Evolutionary conservation across 2,113 vertebrate species (phyloP).

Genomic region (Brienomyrus brachyistius): DNA sequence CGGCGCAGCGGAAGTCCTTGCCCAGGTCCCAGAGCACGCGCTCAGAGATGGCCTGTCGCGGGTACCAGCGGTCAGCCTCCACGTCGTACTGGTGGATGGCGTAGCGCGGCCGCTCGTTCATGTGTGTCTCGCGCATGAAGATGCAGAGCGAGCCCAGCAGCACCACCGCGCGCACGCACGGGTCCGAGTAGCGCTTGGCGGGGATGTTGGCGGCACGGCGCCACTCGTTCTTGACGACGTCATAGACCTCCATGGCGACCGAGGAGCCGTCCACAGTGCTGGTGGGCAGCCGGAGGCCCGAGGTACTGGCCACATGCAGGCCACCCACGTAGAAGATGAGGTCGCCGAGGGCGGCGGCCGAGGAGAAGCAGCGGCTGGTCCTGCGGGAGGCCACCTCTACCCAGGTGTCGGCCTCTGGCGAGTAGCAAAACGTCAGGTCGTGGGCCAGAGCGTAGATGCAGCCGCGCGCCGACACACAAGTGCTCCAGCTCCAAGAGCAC

Average conservation of each 20-base stretch:
- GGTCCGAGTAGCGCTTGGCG: constrained; percentile 90
- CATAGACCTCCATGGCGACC: constrained; percentile 86
- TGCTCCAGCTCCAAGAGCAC: constrained; percentile 89
- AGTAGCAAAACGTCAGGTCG: constrained; percentile 92
- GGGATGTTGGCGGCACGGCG: constrained; percentile 88
- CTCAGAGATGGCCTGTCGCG: constrained; percentile 85
- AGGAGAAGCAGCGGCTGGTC: constrained; percentile 87
- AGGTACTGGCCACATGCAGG: constrained; percentile 85
- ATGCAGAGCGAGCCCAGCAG: constrained; percentile 84
- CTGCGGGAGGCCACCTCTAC: constrained; percentile 91
- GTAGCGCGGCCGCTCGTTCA: constrained; percentile 89
- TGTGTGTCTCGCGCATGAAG: constrained; percentile 89
- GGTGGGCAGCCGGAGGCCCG: constrained; percentile 75
- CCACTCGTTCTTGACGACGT: constrained; percentile 91
- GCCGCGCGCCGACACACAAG: constrained; percentile 77
- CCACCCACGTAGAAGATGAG: constrained; percentile 95
- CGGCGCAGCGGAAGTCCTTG: constrained; percentile 87
- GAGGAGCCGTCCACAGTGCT: constrained; percentile 86
- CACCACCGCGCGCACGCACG: constrained; percentile 83
- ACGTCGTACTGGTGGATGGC: constrained; percentile 87
- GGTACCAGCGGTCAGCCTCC: constrained; percentile 85
- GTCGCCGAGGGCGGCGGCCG: constrained; percentile 85
- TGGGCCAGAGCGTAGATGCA: constrained; percentile 92
- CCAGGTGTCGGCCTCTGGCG: constrained; percentile 84
- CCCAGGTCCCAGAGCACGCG: constrained; percentile 92